phyloP scores from a whole-genome alignment of 1,140 invertebrate genomes.

The Trichonephila clavipes region DNA sequence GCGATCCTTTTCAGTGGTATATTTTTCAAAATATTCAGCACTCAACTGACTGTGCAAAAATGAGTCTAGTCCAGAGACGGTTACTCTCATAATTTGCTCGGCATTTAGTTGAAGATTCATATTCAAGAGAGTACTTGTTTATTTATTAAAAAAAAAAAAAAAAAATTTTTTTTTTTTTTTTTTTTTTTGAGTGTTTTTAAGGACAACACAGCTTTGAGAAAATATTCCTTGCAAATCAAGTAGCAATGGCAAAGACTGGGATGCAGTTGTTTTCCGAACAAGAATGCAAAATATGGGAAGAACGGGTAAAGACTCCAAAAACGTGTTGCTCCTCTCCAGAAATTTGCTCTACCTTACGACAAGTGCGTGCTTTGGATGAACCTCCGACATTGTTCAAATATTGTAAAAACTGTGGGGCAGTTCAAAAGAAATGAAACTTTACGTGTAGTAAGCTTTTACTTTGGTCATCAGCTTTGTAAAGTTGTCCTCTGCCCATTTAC shows the following conservation, averaged over 20 bases:
- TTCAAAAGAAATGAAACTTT: not conserved
- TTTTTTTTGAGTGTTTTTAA: too few relatives aligned
- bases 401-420: not conserved
- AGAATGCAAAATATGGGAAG: not conserved
- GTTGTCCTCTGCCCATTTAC: not conserved
- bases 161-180: too few relatives aligned
- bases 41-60: not conserved
- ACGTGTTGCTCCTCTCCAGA: not conserved
- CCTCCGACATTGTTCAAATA: not conserved
- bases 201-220: too few relatives aligned
- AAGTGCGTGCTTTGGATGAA: slow-evolving; percentile 10
- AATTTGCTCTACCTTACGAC: not conserved
- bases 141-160: too few relatives aligned
- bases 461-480: not conserved
- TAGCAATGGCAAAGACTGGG: not conserved
- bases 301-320: too few relatives aligned
- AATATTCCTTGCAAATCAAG: not conserved
- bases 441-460: not conserved
- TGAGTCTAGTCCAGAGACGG: not conserved
- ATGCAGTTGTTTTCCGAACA: not conserved
- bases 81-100: not conserved
- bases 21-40: not conserved
- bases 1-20: not conserved
- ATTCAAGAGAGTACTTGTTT: too few relatives aligned
- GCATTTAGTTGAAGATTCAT: not conserved